Percentiles rank a stretch among this genome's conserved stretches.
phyloP scores from a whole-genome alignment of 2,797 vertebrate genomes.

The Notolepis coatsorum region DNA sequence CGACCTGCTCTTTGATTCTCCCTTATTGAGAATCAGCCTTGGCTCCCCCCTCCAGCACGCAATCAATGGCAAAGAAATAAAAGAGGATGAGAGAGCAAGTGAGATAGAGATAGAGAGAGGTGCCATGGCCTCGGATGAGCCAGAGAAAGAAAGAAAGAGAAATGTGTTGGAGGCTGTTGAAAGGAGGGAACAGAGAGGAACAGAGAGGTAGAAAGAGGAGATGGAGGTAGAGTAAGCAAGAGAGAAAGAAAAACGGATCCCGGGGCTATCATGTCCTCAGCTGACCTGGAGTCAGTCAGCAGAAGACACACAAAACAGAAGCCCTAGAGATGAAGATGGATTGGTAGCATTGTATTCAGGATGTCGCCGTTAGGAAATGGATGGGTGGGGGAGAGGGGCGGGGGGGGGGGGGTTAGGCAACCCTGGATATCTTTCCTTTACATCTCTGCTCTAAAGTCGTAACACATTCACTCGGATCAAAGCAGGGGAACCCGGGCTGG shows the following conservation, averaged over 20 bases:
- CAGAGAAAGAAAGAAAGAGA: no score
- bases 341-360: slow-evolving; percentile 12
- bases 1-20: no score
- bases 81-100: neutral
- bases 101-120: neutral
- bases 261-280: slow-evolving; percentile 28
- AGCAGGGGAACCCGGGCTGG: no score
- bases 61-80: neutral
- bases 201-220: neutral
- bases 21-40: no score
- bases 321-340: slow-evolving; percentile 9
- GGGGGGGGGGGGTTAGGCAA: neutral
- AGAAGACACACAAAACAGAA: slow-evolving; percentile 7
- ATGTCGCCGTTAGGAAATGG: slow-evolving; percentile 21
- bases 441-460: slow-evolving; percentile 5
- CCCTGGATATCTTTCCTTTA: neutral
- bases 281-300: slow-evolving; percentile 12
- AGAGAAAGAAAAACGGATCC: slow-evolving; percentile 8
- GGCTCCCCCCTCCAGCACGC: no score
- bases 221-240: neutral
- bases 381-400: neutral
- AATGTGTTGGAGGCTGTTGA: no score
- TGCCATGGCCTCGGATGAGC: neutral
- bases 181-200: no score
- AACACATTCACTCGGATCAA: slow-evolving; percentile 10